Evolutionary conservation across 2,888 invertebrate genomes (phyloP), one percentile per base, ranked within the genome.

Genomic region (Drosophila yooni): DNA sequence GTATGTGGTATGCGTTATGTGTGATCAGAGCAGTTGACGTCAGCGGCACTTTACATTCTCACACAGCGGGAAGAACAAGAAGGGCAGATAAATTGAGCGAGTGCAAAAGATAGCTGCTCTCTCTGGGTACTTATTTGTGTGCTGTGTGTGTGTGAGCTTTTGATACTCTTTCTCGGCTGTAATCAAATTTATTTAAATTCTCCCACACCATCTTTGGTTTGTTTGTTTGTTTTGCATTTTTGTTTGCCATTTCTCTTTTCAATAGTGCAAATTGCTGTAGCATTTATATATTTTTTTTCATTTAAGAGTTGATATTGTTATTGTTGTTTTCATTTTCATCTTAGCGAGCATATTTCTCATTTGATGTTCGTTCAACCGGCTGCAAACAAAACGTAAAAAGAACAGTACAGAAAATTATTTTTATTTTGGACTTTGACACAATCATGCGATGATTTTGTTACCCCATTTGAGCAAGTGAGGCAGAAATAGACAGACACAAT

Each of bases 391-490:
- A 66, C 62, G 46, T 31, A 36, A 10, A 57, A 27, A 68, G 48
- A 54, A 33, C 57, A 51, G 50, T 48, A 56, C 54, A 67, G 50
- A 70, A 82, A 76, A 79, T 83, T 79, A 77, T 88, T 79, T 82
- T 87, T 86, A 81, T 86, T 79, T 73, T 82, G 91, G 91, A 91
- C 91, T 90, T 90, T 90, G 91, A 77, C 82, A 83, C 81, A 85
- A 81, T 91, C 90, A 91, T 90, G 80, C 91, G 91, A 90, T 89
- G 82, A 88, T 79, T 85, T 82, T 74, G 74, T 82, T 86, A 82
- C 70, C 89, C 85, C 82, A 83, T 83, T 74, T 69, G 61, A 50
- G 62, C 18, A 61, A 78, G 71, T 52, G 59, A 61, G 64, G 58
- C 31, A 51, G 58, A 52, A 29, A 21, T 36, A 38, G 50, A 25